These are phyloP conservation scores for Antrozous pallidus DNA, from an alignment of 2,797 vertebrate genomes.

Conservation along the genomic window DNA sequence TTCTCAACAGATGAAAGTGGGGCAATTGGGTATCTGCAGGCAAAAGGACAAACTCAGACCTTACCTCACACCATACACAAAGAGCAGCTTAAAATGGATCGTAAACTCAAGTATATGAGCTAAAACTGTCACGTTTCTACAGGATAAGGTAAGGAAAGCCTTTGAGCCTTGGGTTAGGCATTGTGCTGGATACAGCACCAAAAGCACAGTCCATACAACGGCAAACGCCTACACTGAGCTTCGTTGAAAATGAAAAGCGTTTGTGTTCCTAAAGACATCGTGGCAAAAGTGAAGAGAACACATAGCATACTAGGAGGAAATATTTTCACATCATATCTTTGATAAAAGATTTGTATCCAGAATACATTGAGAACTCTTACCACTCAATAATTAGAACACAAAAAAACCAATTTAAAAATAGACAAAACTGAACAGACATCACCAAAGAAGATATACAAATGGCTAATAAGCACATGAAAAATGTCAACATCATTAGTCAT, in stretches of 20 bases:
- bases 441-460: neutral
- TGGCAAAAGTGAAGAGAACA: neutral
- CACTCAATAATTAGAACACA: constrained; percentile 4
- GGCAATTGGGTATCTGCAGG: neutral
- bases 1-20: neutral
- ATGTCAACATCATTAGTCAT: neutral
- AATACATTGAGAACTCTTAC: constrained; percentile 3
- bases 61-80: neutral
- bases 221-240: neutral
- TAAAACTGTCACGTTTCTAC: neutral
- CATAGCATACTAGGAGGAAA: neutral
- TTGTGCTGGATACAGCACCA: neutral
- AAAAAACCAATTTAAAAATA: neutral
- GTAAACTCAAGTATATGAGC: neutral
- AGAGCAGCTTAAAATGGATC: neutral
- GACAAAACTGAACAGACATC: neutral
- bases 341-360: constrained; percentile 10
- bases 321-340: neutral
- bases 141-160: neutral
- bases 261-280: neutral
- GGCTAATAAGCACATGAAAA: neutral
- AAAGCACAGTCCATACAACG: neutral
- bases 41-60: neutral
- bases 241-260: neutral
- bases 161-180: neutral